Base-by-base conservation (phyloP, 1,140 invertebrate species). In the Xylocopa sonorina region DNA sequence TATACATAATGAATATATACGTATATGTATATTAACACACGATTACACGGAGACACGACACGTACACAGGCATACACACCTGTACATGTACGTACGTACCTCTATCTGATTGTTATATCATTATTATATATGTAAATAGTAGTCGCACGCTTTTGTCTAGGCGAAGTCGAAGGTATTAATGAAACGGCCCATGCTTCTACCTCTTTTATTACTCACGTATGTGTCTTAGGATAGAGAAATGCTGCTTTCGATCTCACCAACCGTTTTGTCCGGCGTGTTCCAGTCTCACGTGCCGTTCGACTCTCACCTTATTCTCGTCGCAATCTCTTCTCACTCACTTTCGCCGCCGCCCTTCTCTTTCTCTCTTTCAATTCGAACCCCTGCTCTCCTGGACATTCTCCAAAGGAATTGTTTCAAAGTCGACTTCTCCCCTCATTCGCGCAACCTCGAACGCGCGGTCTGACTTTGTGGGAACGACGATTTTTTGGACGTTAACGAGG, bases 141-240 rank as follows among this genome's bases (percentile, higher is more conserved):
- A 90, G 90, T 86, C 89, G 90, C 90, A 91, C 90, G 90, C 89
- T 91, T 85, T 90, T 89, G 88, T 91, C 84, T 91, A 91, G 90
- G 89, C 88, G 85, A 68, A 91, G 87, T 88, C 89, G 69, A 85
- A 89, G 88, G 88, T 89, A 90, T 86, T 87, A 87, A 89, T 78
- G 86, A 85, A 87, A 86, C 78, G 80, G 86, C 87, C 85, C 86
- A 89, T 80, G 89, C 89, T 90, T 91, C 74, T 85, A 89, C 85
- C 84, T 88, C 78, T 85, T 85, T 81, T 84, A 84, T 89, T 87
- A 90, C 81, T 90, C 89, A 90, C 89, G 89, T 90, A 89, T 90
- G 88, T 91, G 89, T 91, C 72, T 89, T 91, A 91, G 90, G 84
- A 88, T 91, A 91, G 90, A 91, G 85, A 85, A 84, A 81, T 75